Evolutionary conservation across 2,113 vertebrate genomes (phyloP).

Genomic region (Nycticryphes semicollaris): DNA sequence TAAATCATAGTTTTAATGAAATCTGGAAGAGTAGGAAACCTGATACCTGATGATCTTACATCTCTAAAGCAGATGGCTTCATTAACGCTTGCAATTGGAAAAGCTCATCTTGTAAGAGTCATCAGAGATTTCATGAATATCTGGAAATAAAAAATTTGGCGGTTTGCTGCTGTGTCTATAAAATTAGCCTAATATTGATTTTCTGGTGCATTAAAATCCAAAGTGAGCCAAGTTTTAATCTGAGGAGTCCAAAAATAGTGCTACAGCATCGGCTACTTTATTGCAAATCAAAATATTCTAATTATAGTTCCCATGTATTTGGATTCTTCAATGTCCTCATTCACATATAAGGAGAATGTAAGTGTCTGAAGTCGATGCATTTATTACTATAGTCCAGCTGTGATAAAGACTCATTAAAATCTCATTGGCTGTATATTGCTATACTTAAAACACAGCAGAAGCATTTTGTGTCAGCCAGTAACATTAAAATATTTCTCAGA

Average conservation of each 20-base stretch:
- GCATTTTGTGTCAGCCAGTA: slow-evolving; percentile 29
- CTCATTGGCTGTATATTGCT: slow-evolving; percentile 22
- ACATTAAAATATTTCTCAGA: background rate
- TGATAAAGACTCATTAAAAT: slow-evolving; percentile 61
- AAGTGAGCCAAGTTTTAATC: slow-evolving; percentile 45
- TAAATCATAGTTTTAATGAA: background rate
- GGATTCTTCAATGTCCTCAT: background rate
- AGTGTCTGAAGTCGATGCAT: background rate
- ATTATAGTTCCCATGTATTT: slow-evolving; percentile 45
- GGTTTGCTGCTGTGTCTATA: slow-evolving; percentile 1
- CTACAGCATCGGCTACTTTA: slow-evolving; percentile 5
- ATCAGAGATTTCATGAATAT: slow-evolving; percentile 28
- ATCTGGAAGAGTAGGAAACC: background rate
- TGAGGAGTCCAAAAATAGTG: slow-evolving; percentile 42
- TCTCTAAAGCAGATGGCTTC: slow-evolving; percentile 15
- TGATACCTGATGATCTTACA: background rate
- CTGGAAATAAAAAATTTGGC: slow-evolving; percentile 47
- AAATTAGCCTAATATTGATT: slow-evolving; percentile 55
- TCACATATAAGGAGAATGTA: slow-evolving; percentile 2
- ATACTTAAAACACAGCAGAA: slow-evolving; percentile 44
- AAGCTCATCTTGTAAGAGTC: slow-evolving; percentile 35
- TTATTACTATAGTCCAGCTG: slow-evolving; percentile 38
- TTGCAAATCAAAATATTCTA: slow-evolving; percentile 58
- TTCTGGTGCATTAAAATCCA: slow-evolving; percentile 60
- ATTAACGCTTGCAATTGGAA: background rate